Evolutionary conservation across 2,113 vertebrate genomes (phyloP).

Genomic region (Prinia subflava): DNA sequence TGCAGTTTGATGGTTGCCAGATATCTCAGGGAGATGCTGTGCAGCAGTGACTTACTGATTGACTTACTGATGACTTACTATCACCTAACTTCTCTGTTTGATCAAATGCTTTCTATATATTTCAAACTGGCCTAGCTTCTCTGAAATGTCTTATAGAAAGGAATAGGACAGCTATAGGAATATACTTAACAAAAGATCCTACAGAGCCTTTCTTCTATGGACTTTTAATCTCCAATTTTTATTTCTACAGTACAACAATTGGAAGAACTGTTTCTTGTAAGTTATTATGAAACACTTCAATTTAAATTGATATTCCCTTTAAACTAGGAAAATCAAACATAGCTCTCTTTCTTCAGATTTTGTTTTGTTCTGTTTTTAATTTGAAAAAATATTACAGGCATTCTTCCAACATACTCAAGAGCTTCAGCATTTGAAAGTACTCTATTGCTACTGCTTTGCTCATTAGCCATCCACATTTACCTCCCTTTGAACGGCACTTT

Average conservation of each 20-base stretch:
- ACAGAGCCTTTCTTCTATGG: background rate
- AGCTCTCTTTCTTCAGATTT: background rate
- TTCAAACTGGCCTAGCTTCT: background rate
- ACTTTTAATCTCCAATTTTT: background rate
- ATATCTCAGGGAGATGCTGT: background rate
- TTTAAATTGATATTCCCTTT: background rate
- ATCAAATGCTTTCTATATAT: background rate
- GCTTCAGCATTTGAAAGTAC: background rate
- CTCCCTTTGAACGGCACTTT: background rate
- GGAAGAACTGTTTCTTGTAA: background rate
- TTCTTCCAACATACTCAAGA: background rate
- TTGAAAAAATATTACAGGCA: background rate
- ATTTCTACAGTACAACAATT: background rate
- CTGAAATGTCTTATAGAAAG: background rate
- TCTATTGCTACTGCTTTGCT: background rate
- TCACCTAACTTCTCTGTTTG: background rate
- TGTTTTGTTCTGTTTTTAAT: background rate
- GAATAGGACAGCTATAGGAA: background rate
- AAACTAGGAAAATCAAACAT: background rate
- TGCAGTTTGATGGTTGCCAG: background rate
- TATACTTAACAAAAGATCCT: background rate
- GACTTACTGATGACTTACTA: background rate
- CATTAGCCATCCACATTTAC: background rate
- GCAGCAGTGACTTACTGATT: too few species aligned
- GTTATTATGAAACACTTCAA: background rate